Evolutionary conservation across 2,888 invertebrate genomes (phyloP), one percentile per base, ranked within the genome.

Genomic region (Amiota communis): DNA sequence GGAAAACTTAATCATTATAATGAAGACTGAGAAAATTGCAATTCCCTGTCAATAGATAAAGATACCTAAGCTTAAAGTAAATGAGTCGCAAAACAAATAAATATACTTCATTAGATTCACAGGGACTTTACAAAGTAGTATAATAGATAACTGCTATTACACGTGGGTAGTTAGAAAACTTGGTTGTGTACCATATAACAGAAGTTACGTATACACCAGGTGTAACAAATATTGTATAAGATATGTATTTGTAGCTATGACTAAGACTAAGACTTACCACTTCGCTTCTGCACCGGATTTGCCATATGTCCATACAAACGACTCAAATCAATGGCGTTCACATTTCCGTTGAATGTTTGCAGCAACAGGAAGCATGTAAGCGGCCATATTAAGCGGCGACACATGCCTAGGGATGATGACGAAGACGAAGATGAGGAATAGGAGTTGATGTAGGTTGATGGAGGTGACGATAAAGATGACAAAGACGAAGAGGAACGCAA

Each of bases 291-390:
- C 72, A 90, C 79, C 76, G 88, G 87, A 76, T 87, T 88, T 56
- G 86, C 88, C 85, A 92, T 90, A 88, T 95, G 95, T 17, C 95
- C 95, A 86, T 96, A 96, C 73, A 96, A 92, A 78, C 94, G 93
- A 90, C 94, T 95, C 82, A 96, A 92, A 91, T 96, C 96, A 82
- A 96, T 93, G 79, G 87, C 87, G 72, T 75, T 78, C 46, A 81
- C 83, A 71, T 81, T 83, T 78, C 95, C 94, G 72, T 92, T 91
- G 82, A 92, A 92, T 68, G 94, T 94, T 85, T 93, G 91, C 81
- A 93, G 92, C 85, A 93, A 92, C 89, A 93, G 92, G 81, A 93
- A 90, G 70, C 92, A 92, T 79, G 92, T 91, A 84, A 92, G 91
- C 72, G 88, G 86, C 88, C 87, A 85, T 76, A 91, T 90, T 85